Base-by-base conservation (phyloP, 2,113 vertebrate genomes). In the Rhynchopsitta pachyrhyncha region DNA sequence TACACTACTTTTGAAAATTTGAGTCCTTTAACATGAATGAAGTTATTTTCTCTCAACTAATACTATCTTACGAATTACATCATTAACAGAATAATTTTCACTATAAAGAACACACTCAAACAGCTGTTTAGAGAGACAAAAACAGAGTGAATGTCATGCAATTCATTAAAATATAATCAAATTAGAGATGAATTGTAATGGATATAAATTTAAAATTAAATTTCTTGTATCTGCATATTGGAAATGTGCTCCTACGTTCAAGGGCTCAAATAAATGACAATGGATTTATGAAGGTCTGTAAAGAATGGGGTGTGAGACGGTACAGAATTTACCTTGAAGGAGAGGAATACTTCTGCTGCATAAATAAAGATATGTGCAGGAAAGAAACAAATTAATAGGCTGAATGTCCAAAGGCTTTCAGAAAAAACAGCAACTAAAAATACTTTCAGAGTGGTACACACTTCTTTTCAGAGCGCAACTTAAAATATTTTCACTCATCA, bases 261-360 rank as follows among this genome's bases (percentile, higher is more conserved):
- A 79, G 50, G 12, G 27, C 6, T 79, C 86, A 93, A 81, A 86
- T 62, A 83, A 76, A 94, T 71, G 90, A 82, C 39, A 79, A 92
- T 88, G 95, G 73, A 83, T 89, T 95, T 85, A 95, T 88, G 93
- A 92, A 86, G 35, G 37, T 91, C 88, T 89, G 66, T 79, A 90
- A 92, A 86, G 66, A 92, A 96, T 78, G 95, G 39, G 18, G 66
- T 81, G 86, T 82, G 83, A 94, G 92, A 86, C 37, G 0, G 67
- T 84, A 90, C 95, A 96, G 90, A 89, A 84, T 96, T 97, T 97
- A 97, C 96, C 96, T 96, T 92, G 62, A 84, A 91, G 95, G n/a
- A 94, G 80, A 93, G 37, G 92, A 95, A 91, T 82, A 78, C 95
- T 96, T 97, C 96, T 95, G 95, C 95, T 93, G 96, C 95, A 85